Base-by-base conservation (phyloP, 2,888 invertebrate species). In the Tachina fera region DNA sequence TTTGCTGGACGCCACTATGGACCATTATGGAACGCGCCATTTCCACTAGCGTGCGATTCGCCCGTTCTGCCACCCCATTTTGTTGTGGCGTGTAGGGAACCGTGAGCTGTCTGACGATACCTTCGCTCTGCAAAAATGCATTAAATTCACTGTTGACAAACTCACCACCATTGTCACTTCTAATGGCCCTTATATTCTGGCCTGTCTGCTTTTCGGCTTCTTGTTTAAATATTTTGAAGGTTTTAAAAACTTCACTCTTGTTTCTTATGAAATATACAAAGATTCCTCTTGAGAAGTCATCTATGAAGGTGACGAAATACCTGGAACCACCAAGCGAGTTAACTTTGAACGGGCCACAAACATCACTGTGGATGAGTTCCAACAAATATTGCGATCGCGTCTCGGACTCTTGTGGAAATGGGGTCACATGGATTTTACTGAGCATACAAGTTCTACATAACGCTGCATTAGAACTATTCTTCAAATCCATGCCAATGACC, bases 21-120 rank as follows among this genome's bases (percentile, higher is more conserved):
- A 88, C 58, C 39, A 92, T 56, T 87, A 91, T 89, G 8, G 88
- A 86, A 6, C 90, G 84, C 5, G 90, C 89, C 80, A 88, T 88
- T 65, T 90, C 89, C 10, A 90, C 61, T 19, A 88, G 56, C 0
- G 88, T 88, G n/a, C 83, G 72, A 63, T 88, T 88, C 0, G 78
- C 85, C 9, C 87, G 51, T 51, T 88, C 87, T 0, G 88, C 87
- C 9, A 88, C 85, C 1, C 88, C 88, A 47, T 88, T 88, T 45
- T 76, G 76, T n/a, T 75, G 53, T 4, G 75, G 56, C 3, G 65
- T 67, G 47, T 67, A 31, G 31, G 31, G 3, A 4, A 65, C 22
- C n/a, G 19, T 31, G 16, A 22, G 45, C 11, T 72, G 31, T 31
- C 31, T 31, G 31, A 31, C 31, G 4, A 31, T 31, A 31, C 31